Base-by-base conservation (phyloP, 1,140 invertebrate species). In the Nymphalis io region DNA sequence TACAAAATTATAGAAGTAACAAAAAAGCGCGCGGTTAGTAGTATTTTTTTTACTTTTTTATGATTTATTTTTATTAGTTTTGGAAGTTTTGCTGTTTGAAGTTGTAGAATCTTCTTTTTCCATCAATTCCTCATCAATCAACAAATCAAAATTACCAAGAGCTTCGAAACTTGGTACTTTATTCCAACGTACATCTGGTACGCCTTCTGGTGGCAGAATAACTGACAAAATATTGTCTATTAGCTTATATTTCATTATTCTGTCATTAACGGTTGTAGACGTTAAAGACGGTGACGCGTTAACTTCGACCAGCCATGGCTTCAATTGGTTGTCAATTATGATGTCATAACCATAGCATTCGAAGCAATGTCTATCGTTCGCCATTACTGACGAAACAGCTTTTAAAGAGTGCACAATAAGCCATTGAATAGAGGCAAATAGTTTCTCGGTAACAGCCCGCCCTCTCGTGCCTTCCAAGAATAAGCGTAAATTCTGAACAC, bases 251-350 rank as follows among this genome's bases (percentile, higher is more conserved):
- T 99, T 99, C 69, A 99, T 93, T 79, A 99, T 98, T 76, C 98
- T 93, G 88, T 99, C 98, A 86, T 98, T 98, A 0, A 97, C 96
- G 0, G 98, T 99, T 0, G 98, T 99, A 0, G 98, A 98, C 3
- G 97, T 97, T 1, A 99, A 86, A 0, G 98, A 98, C 0, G 98
- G 98, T 0, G 98, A 99, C 0, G 98, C 98, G 85, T 99, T 99
- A 0, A 98, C 95, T 92, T 98, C 97, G 1, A 98, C 93, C 4
- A 98, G 91, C 96, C 97, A 98, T 0, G 97, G 97, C 60, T 96
- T 96, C 27, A 98, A 83, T 68, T 94, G 93, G 58, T 95, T 94
- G 80, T 98, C 97, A 51, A 98, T 96, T n/a, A 98, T 93, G 38
- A 98, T 95, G 79, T 98, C 97, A 76, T 98, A 98, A 18, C 97